phyloP scores from a whole-genome alignment of 2,888 invertebrate species.

The Dryobota labecula region DNA sequence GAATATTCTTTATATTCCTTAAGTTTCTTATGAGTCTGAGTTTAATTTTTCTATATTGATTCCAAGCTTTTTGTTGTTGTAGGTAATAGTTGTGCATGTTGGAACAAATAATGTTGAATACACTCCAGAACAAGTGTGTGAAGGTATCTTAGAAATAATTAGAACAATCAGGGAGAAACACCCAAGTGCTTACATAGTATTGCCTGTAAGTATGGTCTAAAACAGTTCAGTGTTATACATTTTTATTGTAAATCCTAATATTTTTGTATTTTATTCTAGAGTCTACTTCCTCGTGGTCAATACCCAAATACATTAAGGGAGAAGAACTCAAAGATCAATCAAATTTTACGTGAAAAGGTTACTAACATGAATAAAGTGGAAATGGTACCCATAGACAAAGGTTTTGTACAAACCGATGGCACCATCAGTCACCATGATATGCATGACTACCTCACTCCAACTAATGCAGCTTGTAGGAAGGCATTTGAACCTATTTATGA shows the following conservation, averaged over 20 bases:
- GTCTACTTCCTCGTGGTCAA: conserved; percentile 96
- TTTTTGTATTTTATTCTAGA: conserved; percentile 89
- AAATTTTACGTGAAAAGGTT: conserved; percentile 92
- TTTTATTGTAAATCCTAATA: conserved; percentile 3
- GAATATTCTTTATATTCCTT: background rate
- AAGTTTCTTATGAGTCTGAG: no score
- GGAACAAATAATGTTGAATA: conserved; percentile 97
- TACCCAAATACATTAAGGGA: conserved; percentile 95
- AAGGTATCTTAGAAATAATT: conserved; percentile 95
- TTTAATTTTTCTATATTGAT: conserved; percentile 3
- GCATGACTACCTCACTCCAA: conserved; percentile 97
- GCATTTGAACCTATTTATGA: conserved; percentile 96
- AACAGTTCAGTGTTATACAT: background rate
- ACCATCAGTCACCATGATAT: conserved; percentile 97
- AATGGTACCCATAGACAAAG: conserved; percentile 94
- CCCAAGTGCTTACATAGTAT: conserved; percentile 94
- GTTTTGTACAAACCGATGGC: conserved; percentile 94
- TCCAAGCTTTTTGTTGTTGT: conserved; percentile 62
- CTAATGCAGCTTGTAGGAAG: conserved; percentile 96
- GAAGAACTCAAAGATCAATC: conserved; percentile 94
- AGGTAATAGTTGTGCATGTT: conserved; percentile 96
- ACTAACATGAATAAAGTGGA: conserved; percentile 93
- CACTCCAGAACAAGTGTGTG: conserved; percentile 94
- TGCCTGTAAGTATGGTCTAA: conserved; percentile 93
- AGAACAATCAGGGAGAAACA: conserved; percentile 94